These are phyloP conservation scores for Eurystomus gularis DNA, from an alignment of 2,113 vertebrate genomes.

Conservation along the genomic window DNA sequence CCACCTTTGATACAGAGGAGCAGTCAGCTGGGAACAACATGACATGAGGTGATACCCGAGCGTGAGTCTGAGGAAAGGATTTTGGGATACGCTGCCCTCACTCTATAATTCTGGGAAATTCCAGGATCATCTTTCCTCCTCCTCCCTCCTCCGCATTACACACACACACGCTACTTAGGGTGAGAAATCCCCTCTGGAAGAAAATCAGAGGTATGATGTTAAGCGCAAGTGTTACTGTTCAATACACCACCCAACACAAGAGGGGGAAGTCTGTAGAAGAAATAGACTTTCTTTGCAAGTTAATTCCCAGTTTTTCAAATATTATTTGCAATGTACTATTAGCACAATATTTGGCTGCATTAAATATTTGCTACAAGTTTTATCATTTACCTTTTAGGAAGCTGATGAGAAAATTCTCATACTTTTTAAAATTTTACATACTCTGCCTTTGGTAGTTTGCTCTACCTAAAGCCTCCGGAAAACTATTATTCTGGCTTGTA, in stretches of 20 bases:
- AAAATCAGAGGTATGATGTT: neutral
- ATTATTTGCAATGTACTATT: neutral
- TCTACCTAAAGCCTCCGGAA: neutral
- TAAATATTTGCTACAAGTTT: neutral
- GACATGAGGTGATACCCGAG: neutral
- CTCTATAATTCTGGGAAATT: neutral
- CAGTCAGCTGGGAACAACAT: neutral
- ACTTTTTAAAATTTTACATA: neutral
- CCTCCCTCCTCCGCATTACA: neutral
- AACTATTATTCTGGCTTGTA: neutral
- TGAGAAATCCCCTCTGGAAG: neutral
- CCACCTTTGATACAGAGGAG: neutral
- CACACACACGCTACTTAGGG: neutral
- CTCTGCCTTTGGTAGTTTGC: neutral
- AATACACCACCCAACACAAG: neutral
- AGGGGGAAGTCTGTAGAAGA: neutral
- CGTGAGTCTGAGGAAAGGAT: neutral
- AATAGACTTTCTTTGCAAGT: neutral
- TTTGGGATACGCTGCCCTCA: neutral
- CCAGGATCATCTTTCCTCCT: neutral
- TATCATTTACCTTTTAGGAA: neutral
- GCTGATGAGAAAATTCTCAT: neutral
- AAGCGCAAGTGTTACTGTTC: neutral
- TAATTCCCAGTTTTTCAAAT: neutral
- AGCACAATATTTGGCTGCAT: neutral